Conservation (phyloP, 1,140 invertebrate genomes). For the Drosophila cardini region DNA sequence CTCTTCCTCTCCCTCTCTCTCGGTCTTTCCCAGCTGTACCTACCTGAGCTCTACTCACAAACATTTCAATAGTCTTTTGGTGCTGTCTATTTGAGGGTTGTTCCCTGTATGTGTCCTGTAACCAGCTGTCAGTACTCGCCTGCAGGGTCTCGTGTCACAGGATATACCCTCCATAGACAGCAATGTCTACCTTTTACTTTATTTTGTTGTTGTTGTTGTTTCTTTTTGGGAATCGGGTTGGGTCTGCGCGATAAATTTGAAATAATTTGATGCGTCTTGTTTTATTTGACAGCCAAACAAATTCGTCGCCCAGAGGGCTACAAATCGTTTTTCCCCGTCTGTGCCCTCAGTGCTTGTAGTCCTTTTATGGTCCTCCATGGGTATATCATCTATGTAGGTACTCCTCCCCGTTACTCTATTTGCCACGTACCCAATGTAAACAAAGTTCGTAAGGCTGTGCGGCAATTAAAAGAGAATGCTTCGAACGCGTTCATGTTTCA, state of each 20-base stretch:
- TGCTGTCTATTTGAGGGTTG: constrained; percentile 34
- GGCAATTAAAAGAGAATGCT: constrained; percentile 69
- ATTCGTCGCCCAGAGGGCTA: constrained; percentile 68
- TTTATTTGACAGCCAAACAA: constrained; percentile 81
- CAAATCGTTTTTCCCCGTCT: constrained; percentile 26
- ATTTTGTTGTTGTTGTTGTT: no score
- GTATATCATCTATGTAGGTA: constrained; percentile 4
- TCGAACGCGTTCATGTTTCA: constrained; percentile 21
- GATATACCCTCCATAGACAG: constrained; percentile 19
- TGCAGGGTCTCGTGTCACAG: constrained; percentile 23
- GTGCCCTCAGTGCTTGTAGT: no score
- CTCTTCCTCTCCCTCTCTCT: background rate
- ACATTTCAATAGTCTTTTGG: constrained; percentile 43
- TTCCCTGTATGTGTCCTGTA: constrained; percentile 8
- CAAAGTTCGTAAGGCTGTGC: constrained; percentile 59
- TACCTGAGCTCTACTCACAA: constrained; percentile 12
- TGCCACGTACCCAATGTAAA: constrained; percentile 54
- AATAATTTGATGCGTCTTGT: constrained; percentile 83
- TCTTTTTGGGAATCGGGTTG: background rate
- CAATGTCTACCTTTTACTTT: constrained; percentile 40
- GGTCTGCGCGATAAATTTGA: constrained; percentile 73
- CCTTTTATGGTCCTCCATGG: background rate
- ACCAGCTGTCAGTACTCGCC: constrained; percentile 53
- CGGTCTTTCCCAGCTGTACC: background rate
- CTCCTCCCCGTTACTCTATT: background rate